Base-by-base conservation (phyloP, 2,888 invertebrate genomes). In the Chrysolina haemoptera region DNA sequence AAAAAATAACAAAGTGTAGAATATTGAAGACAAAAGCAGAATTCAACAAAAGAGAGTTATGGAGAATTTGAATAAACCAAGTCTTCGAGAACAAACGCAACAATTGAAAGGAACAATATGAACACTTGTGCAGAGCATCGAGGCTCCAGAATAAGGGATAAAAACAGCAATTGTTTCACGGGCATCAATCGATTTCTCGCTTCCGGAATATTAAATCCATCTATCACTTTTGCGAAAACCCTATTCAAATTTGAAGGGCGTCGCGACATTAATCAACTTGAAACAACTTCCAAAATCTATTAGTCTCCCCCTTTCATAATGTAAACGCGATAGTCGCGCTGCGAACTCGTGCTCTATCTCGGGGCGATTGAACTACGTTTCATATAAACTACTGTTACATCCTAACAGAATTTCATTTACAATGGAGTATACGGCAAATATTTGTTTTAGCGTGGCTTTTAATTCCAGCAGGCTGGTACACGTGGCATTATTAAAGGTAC, bases 221-320 rank as follows among this genome's bases (percentile, higher is more conserved):
- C 63, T 50, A 64, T 70, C 63, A 59, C 35, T 40, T 50, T n/a
- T 41, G 10, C 20, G 14, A 70, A 55, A 55, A 70, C 43, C 48
- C 27, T 48, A 70, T 70, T 70, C 64, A 70, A 70, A 64, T 70
- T 70, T 50, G 63, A 70, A 70, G 70, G 70, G 70, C 41, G 64
- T 41, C 22, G 10, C 65, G 64, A 50, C 18, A 64, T 70, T 50
- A 70, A 70, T 70, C 70, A 70, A 63, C 64, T 70, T 62, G 43
- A 48, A 70, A 70, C 55, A 55, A 67, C 53, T 70, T 65, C 70
- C 53, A 27, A 43, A 70, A 70, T 64, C 65, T 64, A 70, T 70
- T 70, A 70, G 70, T 64, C 64, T 53, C 70, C 63, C 70, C 64
- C 63, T 62, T 53, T 41, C 53, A 55, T 70, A 55, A 65, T 43